Evolutionary conservation across 2,113 vertebrate genomes (phyloP).

Genomic region (Megaceryle maxima): DNA sequence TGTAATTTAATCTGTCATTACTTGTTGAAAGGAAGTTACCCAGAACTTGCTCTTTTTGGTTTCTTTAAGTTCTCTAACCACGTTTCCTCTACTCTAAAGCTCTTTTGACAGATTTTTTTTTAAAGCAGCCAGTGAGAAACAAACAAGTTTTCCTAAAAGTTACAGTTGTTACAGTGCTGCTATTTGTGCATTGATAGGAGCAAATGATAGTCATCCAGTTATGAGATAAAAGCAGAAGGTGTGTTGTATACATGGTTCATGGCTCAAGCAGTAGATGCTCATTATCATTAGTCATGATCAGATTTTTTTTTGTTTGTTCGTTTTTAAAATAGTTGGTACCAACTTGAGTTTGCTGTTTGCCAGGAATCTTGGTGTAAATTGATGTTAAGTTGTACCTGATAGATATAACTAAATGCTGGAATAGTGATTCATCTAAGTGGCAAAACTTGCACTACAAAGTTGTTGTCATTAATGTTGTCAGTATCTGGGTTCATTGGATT

Average conservation of each 20-base stretch:
- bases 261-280: neutral
- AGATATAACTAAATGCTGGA: neutral
- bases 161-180: neutral
- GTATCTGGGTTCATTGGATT: neutral
- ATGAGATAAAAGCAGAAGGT: neutral
- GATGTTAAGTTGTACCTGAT: neutral
- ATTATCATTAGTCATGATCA: neutral
- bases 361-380: neutral
- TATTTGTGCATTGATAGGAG: neutral
- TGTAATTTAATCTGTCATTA: neutral
- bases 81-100: neutral
- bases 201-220: neutral
- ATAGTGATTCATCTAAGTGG: neutral
- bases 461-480: neutral
- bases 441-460: neutral
- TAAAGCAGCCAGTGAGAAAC: neutral
- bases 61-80: neutral
- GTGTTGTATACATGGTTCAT: fast-evolving
- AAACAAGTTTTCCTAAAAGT: neutral
- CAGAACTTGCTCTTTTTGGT: neutral
- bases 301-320: neutral
- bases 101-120: neutral
- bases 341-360: neutral
- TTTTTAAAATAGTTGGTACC: neutral
- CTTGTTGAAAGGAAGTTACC: neutral